phyloP scores from a whole-genome alignment of 2,797 vertebrate genomes.

The Acomys russatus region DNA sequence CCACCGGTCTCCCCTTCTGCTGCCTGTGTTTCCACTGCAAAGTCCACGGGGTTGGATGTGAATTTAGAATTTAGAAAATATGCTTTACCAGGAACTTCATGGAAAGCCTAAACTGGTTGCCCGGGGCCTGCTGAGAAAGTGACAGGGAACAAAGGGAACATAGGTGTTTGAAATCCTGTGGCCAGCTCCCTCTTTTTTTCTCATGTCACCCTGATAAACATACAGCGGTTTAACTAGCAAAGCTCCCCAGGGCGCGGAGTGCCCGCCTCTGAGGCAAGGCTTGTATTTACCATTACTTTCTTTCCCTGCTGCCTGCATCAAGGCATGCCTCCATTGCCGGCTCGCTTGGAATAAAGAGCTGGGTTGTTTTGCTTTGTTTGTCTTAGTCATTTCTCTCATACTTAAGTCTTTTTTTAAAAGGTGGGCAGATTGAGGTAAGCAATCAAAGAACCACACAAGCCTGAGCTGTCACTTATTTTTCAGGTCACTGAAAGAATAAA shows the following conservation, averaged over 20 bases:
- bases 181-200: background rate
- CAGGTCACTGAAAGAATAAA: background rate
- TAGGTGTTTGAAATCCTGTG: background rate
- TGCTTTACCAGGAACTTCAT: background rate
- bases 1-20: background rate
- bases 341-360: background rate
- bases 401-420: background rate
- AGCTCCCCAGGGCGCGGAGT: background rate
- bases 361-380: background rate
- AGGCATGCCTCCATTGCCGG: background rate
- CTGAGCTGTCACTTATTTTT: background rate
- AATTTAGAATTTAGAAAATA: background rate
- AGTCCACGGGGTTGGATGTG: background rate
- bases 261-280: background rate
- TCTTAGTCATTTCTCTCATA: background rate
- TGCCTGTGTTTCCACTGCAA: background rate
- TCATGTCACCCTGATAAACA: background rate
- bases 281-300: background rate
- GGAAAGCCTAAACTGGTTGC: background rate
- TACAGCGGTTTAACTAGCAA: background rate
- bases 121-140: background rate
- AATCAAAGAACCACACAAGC: background rate
- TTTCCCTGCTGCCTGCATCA: rapidly evolving
- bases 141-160: too few species aligned
- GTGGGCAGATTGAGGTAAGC: background rate